Evolutionary conservation across 2,797 vertebrate genomes (phyloP).

Genomic region (Coilia nasus): DNA sequence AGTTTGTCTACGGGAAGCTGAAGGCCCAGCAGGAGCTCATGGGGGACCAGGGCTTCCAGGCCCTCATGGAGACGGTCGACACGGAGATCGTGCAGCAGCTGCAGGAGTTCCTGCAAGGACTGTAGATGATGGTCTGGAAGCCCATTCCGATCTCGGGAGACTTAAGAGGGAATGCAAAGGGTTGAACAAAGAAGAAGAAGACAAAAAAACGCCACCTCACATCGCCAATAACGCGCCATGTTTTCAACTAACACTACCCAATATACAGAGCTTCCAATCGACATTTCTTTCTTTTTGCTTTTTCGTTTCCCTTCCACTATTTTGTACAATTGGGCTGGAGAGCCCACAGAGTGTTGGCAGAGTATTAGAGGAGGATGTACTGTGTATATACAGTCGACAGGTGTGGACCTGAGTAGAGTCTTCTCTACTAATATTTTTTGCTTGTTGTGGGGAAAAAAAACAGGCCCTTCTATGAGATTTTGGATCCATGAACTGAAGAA

Average conservation of each 20-base stretch:
- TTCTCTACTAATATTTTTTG: constrained; percentile 21
- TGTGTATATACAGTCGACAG: not conserved
- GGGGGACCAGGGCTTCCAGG: constrained; percentile 89
- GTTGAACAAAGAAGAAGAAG: not conserved
- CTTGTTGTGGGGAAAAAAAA: constrained; percentile 23
- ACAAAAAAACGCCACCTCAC: not conserved
- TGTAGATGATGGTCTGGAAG: constrained; percentile 52
- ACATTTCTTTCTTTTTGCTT: constrained; percentile 57
- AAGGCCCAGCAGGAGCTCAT: constrained; percentile 91
- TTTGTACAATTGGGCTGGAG: not conserved
- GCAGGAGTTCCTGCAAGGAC: constrained; percentile 90
- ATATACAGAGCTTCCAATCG: constrained; percentile 65
- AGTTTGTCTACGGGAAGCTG: constrained; percentile 94
- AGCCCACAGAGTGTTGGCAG: not conserved
- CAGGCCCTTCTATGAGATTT: constrained; percentile 6
- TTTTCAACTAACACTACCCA: constrained; percentile 44
- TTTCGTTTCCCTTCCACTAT: constrained; percentile 45
- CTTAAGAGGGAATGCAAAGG: not conserved
- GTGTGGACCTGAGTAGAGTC: not conserved
- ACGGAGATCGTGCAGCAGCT: constrained; percentile 93
- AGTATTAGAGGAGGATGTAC: not conserved
- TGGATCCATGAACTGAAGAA: constrained; percentile 59
- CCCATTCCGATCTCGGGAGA: not conserved
- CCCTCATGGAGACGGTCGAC: constrained; percentile 96
- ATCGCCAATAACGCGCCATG: constrained; percentile 39